A percentile compares a stretch with the other conserved stretches of the same genome.
Evolutionary conservation across 2,888 invertebrate genomes (phyloP).

Genomic region (Sarcophaga subvicina): DNA sequence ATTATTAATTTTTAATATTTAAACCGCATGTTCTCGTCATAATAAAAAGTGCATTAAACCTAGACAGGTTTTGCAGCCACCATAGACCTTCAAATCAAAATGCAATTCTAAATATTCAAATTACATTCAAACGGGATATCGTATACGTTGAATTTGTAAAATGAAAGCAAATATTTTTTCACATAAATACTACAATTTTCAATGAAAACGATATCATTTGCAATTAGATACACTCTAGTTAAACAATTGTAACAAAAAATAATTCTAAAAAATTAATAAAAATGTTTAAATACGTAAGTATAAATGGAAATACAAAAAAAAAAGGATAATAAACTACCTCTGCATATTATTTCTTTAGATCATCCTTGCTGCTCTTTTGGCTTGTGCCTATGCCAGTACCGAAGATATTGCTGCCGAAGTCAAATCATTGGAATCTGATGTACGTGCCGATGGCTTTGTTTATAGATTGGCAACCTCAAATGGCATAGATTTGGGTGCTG

Average conservation of each 20-base stretch:
- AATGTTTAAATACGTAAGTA: constrained; percentile 75
- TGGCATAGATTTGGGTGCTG: constrained; percentile 66
- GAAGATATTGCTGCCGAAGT: constrained; percentile 72
- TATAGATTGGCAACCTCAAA: constrained; percentile 72
- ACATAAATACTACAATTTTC: background rate
- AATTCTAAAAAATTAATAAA: constrained; percentile 25
- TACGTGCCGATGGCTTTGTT: constrained; percentile 75
- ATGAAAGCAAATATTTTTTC: background rate
- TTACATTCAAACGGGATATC: background rate
- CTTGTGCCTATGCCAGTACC: constrained; percentile 41
- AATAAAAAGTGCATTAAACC: background rate
- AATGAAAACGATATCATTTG: background rate
- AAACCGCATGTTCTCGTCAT: too few species aligned
- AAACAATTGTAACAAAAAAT: constrained; percentile 1
- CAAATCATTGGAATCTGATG: constrained; percentile 70
- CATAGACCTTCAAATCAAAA: background rate
- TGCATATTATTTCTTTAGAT: constrained; percentile 5
- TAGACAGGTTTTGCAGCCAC: background rate
- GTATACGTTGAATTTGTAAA: background rate
- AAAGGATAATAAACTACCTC: background rate
- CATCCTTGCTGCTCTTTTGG: constrained; percentile 51
- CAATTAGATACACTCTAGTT: background rate
- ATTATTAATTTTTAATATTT: too few species aligned
- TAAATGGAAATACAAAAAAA: background rate
- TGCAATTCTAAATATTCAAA: background rate